Base-by-base conservation (phyloP, 30 jellyfish, hydroid and myxozoan genomes). In the Haliclystus octoradiatus region DNA sequence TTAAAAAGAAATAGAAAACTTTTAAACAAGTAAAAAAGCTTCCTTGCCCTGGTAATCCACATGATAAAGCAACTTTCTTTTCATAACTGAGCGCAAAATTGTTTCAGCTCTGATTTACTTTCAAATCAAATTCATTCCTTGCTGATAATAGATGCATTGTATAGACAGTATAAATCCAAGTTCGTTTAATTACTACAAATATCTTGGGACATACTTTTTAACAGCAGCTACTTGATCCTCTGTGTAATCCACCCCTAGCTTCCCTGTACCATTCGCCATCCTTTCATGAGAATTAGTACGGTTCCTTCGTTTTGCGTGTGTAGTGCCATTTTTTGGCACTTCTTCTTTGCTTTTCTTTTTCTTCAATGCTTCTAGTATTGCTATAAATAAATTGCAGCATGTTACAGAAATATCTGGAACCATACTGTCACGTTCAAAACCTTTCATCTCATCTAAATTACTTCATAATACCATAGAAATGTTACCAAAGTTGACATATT, bases 221-320 rank as follows among this genome's bases (percentile, higher is more conserved):
- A 80, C 94, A 31, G 85, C 95, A 0, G 70, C 88, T 0, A 63
- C 68, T 49, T 88, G 95, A 22, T 88, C 97, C 27, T 81, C 47
- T 28, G 97, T 88, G 69, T 80, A 88, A 29, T 77, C 81, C 14
- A 25, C 91, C 19, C 53, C 78, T 4, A 76, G 32, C 7, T 62
- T 74, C 62, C 72, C 70, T 61, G 70, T 63, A 22, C 63, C 80
- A 23, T 72, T 75, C 22, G 79, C 68, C 46, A 77, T 34, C 77
- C 60, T 26, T 74, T 63, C 30, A 79, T 66, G 51, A 69, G 51
- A 33, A 47, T 67, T 9, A 69, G 63, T 24, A 69, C 64, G 31
- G 33, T 72, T 27, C 52, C 75, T 34, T 66, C 67, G 49, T 33
- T 76, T 85, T 60, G 84, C 81, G n/a, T 81, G 71, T 2, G 85